Conservation (phyloP, 2,888 invertebrate genomes). For the Chesias legatella region DNA sequence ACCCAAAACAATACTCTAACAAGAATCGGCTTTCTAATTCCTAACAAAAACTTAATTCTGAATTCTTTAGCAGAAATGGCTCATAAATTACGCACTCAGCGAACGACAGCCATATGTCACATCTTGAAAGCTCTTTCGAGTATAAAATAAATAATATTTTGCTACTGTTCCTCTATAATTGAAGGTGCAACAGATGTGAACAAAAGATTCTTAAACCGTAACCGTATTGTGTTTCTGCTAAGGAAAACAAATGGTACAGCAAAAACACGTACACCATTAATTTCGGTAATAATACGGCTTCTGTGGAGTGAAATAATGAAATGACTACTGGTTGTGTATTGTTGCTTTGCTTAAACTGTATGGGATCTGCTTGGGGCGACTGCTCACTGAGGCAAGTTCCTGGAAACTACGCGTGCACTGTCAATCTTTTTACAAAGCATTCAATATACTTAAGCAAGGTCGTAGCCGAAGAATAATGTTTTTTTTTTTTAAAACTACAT, state of each 20-base stretch:
- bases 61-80: slow-evolving; percentile 57
- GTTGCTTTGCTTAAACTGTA: slow-evolving; percentile 52
- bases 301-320: slow-evolving; percentile 61
- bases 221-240: slow-evolving; percentile 64
- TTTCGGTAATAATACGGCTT: slow-evolving; percentile 56
- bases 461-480: no score
- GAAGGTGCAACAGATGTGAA: slow-evolving; percentile 61
- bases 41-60: slow-evolving; percentile 11
- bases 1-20: slow-evolving; percentile 25
- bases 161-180: slow-evolving; percentile 64
- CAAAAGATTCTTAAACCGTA: slow-evolving; percentile 58
- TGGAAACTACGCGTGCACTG: slow-evolving; percentile 16
- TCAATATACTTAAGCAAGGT: no score
- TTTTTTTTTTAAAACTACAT: no score
- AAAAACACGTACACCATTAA: slow-evolving; percentile 61
- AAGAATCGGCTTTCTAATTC: slow-evolving; percentile 30
- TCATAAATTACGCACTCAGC: slow-evolving; percentile 66
- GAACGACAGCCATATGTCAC: slow-evolving; percentile 68
- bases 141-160: slow-evolving; percentile 76
- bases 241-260: slow-evolving; percentile 63
- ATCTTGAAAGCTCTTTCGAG: slow-evolving; percentile 63
- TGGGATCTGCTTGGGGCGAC: slow-evolving; percentile 54
- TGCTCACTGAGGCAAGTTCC: slow-evolving; percentile 49
- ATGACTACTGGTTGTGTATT: slow-evolving; percentile 57
- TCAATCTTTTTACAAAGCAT: no score